Evolutionary conservation across 2,113 vertebrate species (phyloP).

Genomic region (Rallus limicola): DNA sequence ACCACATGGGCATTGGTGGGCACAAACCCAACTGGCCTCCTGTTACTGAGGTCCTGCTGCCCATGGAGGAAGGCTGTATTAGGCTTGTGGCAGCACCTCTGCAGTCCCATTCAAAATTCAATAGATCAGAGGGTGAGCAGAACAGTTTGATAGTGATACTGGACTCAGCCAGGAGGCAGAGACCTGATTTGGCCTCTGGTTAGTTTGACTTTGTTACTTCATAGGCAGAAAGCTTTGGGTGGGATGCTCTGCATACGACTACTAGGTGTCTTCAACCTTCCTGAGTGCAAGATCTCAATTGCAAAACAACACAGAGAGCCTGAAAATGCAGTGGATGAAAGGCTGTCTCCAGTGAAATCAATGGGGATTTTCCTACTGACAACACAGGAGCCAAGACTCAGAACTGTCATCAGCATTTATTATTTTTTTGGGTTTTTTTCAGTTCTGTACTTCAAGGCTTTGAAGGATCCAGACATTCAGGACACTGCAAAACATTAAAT

Average conservation of each 20-base stretch:
- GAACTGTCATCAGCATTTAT: neutral
- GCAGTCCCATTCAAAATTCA: neutral
- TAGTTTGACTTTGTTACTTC: neutral
- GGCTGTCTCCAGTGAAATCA: neutral
- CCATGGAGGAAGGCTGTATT: neutral
- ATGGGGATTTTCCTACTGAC: constrained; percentile 18
- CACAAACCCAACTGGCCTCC: neutral
- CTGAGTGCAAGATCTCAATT: neutral
- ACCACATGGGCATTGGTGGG: fast-evolving
- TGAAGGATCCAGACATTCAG: constrained; percentile 5
- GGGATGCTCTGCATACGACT: neutral
- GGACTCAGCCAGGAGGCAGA: neutral
- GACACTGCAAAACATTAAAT: neutral
- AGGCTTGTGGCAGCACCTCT: neutral
- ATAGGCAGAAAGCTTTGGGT: neutral
- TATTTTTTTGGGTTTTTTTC: neutral
- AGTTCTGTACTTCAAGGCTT: neutral
- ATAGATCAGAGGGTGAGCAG: neutral
- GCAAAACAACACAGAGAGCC: neutral
- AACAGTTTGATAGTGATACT: neutral
- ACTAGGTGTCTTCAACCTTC: neutral
- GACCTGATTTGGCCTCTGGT: neutral
- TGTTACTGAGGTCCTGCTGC: neutral
- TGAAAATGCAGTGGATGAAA: neutral
- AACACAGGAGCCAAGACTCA: neutral